Evolutionary conservation across 1,140 invertebrate species (phyloP).

Genomic region (Yoshiicerus persimilis): DNA sequence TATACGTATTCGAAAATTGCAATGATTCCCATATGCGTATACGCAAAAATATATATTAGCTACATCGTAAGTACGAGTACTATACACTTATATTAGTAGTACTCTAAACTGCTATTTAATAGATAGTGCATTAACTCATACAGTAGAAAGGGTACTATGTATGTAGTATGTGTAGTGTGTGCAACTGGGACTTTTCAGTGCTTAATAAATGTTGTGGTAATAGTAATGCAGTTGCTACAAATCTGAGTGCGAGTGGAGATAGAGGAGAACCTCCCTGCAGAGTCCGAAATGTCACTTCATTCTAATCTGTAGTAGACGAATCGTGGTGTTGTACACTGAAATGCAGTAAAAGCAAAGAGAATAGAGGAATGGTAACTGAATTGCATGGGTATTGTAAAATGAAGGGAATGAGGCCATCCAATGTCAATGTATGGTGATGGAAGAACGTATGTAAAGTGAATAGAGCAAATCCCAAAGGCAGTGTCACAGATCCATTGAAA

Average conservation of each 20-base stretch:
- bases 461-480: conserved; percentile 34
- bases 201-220: neutral
- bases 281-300: too few relatives aligned
- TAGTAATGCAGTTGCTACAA: neutral
- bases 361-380: neutral
- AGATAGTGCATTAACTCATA: too few relatives aligned
- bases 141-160: too few relatives aligned
- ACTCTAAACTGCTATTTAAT: neutral
- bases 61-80: too few relatives aligned
- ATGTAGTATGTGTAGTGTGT: too few relatives aligned
- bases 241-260: neutral
- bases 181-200: neutral
- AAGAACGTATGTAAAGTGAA: neutral
- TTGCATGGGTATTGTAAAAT: neutral
- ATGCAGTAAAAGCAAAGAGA: neutral
- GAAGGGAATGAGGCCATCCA: neutral
- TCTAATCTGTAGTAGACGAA: neutral
- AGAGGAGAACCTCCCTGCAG: too few relatives aligned
- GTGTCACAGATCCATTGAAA: conserved; percentile 40
- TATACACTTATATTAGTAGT: neutral
- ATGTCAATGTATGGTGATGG: neutral
- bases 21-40: too few relatives aligned
- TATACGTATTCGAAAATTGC: too few relatives aligned
- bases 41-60: too few relatives aligned
- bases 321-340: neutral